phyloP scores from a whole-genome alignment of 2,888 invertebrate genomes.

The Bibio marci region DNA sequence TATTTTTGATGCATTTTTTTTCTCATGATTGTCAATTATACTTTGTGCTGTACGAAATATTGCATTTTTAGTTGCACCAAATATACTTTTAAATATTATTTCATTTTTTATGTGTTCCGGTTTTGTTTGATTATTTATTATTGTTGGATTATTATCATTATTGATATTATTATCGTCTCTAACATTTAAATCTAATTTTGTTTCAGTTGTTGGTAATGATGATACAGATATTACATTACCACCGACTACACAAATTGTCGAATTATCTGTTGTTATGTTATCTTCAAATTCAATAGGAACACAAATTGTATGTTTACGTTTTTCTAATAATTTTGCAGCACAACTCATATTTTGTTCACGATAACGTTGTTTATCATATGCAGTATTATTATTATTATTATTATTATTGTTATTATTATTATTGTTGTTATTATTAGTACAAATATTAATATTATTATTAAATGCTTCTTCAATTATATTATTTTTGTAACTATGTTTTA shows the following conservation, averaged over 20 bases:
- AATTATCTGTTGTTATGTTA: neutral
- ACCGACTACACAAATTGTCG: neutral
- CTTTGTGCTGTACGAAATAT: constrained; percentile 31
- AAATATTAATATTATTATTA: constrained; percentile 12
- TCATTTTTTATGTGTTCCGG: constrained; percentile 20
- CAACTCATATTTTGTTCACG: constrained; percentile 8
- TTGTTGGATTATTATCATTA: constrained; percentile 14
- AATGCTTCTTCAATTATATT: constrained; percentile 11
- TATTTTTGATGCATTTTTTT: constrained; percentile 28
- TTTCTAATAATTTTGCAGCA: constrained; percentile 8
- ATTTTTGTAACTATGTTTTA: constrained; percentile 13
- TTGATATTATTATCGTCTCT: no score
- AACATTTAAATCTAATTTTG: neutral
- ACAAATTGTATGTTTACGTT: constrained; percentile 10
- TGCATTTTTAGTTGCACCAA: constrained; percentile 30
- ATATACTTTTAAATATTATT: constrained; percentile 27
- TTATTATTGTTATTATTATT: constrained; percentile 15
- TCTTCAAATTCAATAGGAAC: constrained; percentile 15
- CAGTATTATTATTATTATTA: neutral
- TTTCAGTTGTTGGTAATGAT: neutral
- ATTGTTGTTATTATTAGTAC: constrained; percentile 7
- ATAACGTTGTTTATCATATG: constrained; percentile 9
- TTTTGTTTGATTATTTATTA: constrained; percentile 10
- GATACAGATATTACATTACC: neutral
- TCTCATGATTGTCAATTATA: constrained; percentile 30